phyloP scores from a whole-genome alignment of 2,113 vertebrate species.

The Picathartes gymnocephalus region DNA sequence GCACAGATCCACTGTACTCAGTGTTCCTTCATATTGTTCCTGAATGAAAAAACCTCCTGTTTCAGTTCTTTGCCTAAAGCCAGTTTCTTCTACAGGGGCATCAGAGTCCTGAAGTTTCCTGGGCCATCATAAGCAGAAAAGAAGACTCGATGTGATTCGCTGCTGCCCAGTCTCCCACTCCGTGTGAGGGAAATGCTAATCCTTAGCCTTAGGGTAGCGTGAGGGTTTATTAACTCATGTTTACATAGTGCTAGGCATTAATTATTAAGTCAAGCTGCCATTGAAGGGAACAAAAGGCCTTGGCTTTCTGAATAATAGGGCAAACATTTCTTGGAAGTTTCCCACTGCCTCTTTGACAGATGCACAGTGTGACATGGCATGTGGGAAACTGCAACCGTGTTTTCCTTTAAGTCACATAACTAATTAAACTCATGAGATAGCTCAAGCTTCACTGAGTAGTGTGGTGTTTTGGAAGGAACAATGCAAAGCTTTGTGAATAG shows the following conservation, averaged over 20 bases:
- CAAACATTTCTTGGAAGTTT: neutral
- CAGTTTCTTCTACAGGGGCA: neutral
- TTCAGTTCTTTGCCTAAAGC: neutral
- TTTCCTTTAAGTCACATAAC: conserved; percentile 35
- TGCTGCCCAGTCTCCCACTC: neutral
- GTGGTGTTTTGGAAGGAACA: neutral
- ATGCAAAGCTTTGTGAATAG: neutral
- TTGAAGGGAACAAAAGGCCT: conserved; percentile 21
- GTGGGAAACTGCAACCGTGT: neutral
- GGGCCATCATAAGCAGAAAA: neutral
- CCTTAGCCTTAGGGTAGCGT: neutral
- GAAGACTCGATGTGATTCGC: neutral
- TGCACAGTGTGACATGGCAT: neutral
- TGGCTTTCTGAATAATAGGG: conserved; percentile 29
- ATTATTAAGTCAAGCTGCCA: conserved; percentile 48
- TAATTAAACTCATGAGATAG: conserved; percentile 9
- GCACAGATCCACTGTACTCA: neutral
- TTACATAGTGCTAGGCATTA: conserved; percentile 36
- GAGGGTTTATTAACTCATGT: conserved; percentile 48
- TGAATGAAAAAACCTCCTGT: neutral
- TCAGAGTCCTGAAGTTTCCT: neutral
- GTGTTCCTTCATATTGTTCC: neutral
- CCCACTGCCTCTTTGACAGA: conserved; percentile 28
- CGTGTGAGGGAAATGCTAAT: neutral
- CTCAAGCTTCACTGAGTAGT: neutral